These are phyloP conservation scores for Colletes latitarsis DNA, from an alignment of 1,140 invertebrate genomes.

Conservation along the genomic window DNA sequence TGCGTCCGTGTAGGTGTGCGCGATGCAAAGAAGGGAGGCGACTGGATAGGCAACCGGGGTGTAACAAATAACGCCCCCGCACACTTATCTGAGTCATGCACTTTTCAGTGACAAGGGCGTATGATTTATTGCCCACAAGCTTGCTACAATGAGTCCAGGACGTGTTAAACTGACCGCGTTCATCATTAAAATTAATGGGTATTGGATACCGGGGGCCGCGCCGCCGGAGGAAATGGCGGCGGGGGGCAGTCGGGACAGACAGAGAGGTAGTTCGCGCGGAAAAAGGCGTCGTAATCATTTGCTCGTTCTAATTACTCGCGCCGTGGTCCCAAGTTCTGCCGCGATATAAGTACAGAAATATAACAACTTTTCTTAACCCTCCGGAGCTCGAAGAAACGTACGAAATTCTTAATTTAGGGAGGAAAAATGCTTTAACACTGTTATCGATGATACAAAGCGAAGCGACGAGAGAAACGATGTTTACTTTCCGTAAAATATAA, in stretches of 20 bases:
- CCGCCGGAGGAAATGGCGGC: slow-evolving; percentile 8
- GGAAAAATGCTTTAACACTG: no score
- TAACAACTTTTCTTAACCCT: neutral
- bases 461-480: no score
- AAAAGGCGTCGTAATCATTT: slow-evolving; percentile 28
- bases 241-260: slow-evolving; percentile 28
- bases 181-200: slow-evolving; percentile 76
- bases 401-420: no score
- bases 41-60: slow-evolving; percentile 35
- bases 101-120: slow-evolving; percentile 65
- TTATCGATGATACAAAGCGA: no score
- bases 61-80: slow-evolving; percentile 58
- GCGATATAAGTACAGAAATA: no score
- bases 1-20: neutral
- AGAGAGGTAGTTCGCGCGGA: neutral
- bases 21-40: slow-evolving; percentile 33
- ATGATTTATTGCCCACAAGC: slow-evolving; percentile 68
- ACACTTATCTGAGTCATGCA: slow-evolving; percentile 68
- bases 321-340: neutral
- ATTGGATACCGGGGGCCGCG: slow-evolving; percentile 62
- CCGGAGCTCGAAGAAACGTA: no score
- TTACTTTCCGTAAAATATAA: no score
- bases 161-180: slow-evolving; percentile 73
- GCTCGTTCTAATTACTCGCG: slow-evolving; percentile 24
- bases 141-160: slow-evolving; percentile 67